Percentiles rank a stretch among this genome's conserved stretches.
These are phyloP conservation scores for Buceros bicornis DNA, from an alignment of 2,797 vertebrate species.

Conservation along the genomic window DNA sequence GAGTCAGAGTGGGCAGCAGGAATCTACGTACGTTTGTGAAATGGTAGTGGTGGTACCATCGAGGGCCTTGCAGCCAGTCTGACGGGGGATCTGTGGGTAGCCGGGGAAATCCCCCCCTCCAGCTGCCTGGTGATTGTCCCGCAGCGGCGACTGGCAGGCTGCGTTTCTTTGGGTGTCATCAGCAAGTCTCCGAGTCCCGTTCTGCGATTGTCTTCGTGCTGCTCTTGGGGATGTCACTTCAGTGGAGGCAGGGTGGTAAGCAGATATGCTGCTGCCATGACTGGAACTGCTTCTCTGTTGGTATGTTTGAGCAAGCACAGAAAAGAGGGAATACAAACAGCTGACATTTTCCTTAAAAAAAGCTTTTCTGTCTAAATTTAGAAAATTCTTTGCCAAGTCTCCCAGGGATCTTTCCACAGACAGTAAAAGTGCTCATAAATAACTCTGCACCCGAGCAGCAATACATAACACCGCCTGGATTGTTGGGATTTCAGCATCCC, in stretches of 20 bases:
- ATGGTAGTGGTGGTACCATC: neutral
- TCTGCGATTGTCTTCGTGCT: neutral
- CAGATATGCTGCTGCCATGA: neutral
- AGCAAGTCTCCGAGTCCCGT: neutral
- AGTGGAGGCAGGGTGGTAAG: neutral
- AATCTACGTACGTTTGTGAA: neutral
- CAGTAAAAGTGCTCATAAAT: constrained; percentile 50
- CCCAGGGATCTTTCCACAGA: constrained; percentile 51
- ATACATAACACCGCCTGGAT: constrained; percentile 12
- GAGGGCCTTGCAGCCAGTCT: neutral
- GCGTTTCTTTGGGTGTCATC: accelerated
- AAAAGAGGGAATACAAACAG: constrained; percentile 28
- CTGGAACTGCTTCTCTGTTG: neutral
- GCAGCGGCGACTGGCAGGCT: neutral
- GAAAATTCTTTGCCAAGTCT: constrained; percentile 49
- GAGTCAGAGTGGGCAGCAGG: neutral
- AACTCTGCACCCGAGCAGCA: constrained; percentile 18
- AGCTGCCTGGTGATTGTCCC: neutral
- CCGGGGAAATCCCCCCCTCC: neutral
- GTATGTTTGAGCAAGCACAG: neutral
- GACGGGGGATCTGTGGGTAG: neutral
- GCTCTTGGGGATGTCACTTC: neutral
- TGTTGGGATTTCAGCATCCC: constrained; percentile 58
- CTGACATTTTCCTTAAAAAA: constrained; percentile 46
- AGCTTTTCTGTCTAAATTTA: constrained; percentile 59